These are phyloP conservation scores for Uromys caudimaculatus DNA, from an alignment of 2,797 vertebrate species.

Conservation along the genomic window DNA sequence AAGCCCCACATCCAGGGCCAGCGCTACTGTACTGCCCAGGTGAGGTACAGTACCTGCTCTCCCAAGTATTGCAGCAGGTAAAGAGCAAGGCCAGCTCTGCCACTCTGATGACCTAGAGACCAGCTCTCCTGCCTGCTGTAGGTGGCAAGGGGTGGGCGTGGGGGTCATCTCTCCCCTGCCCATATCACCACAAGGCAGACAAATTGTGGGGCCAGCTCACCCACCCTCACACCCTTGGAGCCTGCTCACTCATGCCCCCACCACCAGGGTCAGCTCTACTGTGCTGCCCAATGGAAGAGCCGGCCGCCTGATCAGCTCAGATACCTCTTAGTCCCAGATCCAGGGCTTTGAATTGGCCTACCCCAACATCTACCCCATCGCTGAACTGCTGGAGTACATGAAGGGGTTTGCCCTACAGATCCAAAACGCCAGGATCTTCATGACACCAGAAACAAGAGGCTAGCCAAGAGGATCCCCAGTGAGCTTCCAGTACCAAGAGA, in stretches of 20 bases:
- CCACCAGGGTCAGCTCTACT: neutral
- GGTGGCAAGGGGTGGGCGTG: neutral
- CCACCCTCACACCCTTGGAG: neutral
- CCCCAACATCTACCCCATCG: neutral
- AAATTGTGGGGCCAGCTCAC: neutral
- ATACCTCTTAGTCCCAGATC: neutral
- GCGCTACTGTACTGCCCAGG: neutral
- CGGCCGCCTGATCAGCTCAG: neutral
- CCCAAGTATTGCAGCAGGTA: neutral
- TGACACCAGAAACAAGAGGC: neutral
- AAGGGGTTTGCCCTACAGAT: neutral
- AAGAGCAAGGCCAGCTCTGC: neutral
- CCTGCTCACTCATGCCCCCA: neutral
- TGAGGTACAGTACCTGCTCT: neutral
- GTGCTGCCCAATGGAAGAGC: neutral
- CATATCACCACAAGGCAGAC: neutral
- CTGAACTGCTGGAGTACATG: neutral
- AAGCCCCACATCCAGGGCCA: neutral
- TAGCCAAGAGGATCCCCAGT: neutral
- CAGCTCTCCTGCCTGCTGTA: neutral
- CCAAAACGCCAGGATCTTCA: neutral
- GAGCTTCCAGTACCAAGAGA: neutral
- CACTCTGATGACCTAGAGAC: neutral
- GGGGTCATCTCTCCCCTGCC: neutral
- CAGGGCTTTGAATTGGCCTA: neutral